Evolutionary conservation across 1,140 invertebrate genomes (phyloP), one percentile per base, ranked within the genome.

Genomic region (Saccostrea echinata): DNA sequence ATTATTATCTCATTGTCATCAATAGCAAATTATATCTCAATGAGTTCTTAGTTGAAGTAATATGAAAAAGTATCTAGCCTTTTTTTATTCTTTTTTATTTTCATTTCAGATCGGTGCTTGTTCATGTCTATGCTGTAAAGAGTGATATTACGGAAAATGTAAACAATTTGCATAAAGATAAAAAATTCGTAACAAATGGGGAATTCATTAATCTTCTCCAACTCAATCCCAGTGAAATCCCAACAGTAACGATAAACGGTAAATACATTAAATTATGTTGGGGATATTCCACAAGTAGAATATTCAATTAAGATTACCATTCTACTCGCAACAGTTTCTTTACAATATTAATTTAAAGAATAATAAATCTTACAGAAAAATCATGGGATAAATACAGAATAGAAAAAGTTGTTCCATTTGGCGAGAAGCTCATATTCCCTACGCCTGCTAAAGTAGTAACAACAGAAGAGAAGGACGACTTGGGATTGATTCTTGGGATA

Each of bases 351-450:
- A 4, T 43, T 8, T 43, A 8, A 4, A 43, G 1, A 0, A 8
- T 6, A 43, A 43, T 43, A 43, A 43, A 43, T 61, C 21, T 13
- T 71, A 2, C 18, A 76, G 68, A 33, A 3, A 76, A 76, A 27
- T 30, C 68, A 33, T 76, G 68, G 68, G 68, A 76, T 33, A 76
- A 18, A 76, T 76, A 30, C 12, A 27, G 27, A 27, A 33, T 76
- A 76, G 68, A 76, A 76, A 76, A 76, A 33, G 68, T 76, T 16
- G 68, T 30, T 12, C 68, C 68, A 35, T 35, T 76, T 33, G 68
- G 68, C 11, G 68, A 76, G 4, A 76, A 30, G 12, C 24, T 76
- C 1, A 0, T 76, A 13, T 76, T 30, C 27, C 30, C 68, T 16
- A 9, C 43, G 43, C 68, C 68, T 13, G 27, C 27, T 11, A 33